These are phyloP conservation scores for Branchinecta sandiegonensis DNA, from an alignment of 2,888 invertebrate genomes.

Conservation along the genomic window DNA sequence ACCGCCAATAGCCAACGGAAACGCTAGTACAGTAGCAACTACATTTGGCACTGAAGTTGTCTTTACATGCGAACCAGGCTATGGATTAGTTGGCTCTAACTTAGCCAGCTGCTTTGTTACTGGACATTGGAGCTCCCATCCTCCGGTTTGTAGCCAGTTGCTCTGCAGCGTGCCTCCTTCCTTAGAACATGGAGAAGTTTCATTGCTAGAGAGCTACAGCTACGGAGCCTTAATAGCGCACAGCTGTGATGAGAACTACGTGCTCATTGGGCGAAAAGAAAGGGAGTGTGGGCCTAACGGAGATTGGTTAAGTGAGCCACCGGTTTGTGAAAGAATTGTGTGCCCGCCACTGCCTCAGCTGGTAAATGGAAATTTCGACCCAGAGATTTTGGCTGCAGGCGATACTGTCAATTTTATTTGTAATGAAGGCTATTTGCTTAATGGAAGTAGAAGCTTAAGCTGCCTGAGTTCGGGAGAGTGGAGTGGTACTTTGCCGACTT, in stretches of 20 bases:
- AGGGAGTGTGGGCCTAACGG: conserved; percentile 21
- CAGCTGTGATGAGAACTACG: conserved; percentile 30
- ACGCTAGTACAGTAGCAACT: background rate
- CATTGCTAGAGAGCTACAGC: conserved; percentile 26
- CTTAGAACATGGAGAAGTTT: conserved; percentile 18
- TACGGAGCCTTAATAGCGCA: conserved; percentile 27
- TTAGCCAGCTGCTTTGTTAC: conserved; percentile 26
- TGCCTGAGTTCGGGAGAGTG: conserved; percentile 30
- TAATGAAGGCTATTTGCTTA: conserved; percentile 28
- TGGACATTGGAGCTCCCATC: conserved; percentile 28
- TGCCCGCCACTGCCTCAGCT: conserved; percentile 25
- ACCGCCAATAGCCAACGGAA: conserved; percentile 10
- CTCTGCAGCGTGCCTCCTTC: conserved; percentile 19
- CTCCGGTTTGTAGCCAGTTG: conserved; percentile 20
- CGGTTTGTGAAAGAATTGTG: conserved; percentile 27
- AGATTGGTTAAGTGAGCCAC: conserved; percentile 26
- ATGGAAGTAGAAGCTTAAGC: conserved; percentile 27
- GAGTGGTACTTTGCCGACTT: conserved; percentile 29
- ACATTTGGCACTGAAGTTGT: background rate
- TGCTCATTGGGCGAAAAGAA: conserved; percentile 27
- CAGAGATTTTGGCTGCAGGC: conserved; percentile 25
- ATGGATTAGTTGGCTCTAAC: conserved; percentile 24
- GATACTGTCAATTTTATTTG: conserved; percentile 35
- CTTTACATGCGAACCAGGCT: conserved; percentile 26
- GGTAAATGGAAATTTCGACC: conserved; percentile 18